Percentiles rank a stretch among this genome's conserved stretches.
phyloP scores from a whole-genome alignment of 2,888 invertebrate species.

The Apotomis capreana region DNA sequence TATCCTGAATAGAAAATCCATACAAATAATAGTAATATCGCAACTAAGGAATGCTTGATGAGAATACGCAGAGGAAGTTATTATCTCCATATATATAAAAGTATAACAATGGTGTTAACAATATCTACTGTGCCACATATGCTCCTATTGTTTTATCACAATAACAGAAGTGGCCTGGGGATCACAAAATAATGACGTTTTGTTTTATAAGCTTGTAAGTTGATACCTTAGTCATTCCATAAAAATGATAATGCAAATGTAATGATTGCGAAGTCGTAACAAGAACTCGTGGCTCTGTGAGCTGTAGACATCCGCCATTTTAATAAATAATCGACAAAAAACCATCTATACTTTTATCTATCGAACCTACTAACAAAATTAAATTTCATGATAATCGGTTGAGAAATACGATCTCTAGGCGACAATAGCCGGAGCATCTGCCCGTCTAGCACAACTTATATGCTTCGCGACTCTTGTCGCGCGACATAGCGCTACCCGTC shows the following conservation, averaged over 20 bases:
- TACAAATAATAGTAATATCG: too few species aligned
- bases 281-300: not conserved
- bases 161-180: constrained; percentile 34
- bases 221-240: constrained; percentile 24
- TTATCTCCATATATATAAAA: constrained; percentile 13
- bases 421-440: too few species aligned
- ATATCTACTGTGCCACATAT: constrained; percentile 21
- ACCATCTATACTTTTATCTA: too few species aligned
- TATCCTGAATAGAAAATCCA: too few species aligned
- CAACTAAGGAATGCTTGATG: constrained; percentile 1
- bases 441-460: too few species aligned
- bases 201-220: constrained; percentile 26
- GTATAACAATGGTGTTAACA: constrained; percentile 17
- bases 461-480: too few species aligned
- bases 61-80: constrained; percentile 24
- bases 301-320: too few species aligned
- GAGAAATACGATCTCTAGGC: too few species aligned
- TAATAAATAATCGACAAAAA: too few species aligned
- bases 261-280: not conserved
- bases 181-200: constrained; percentile 30
- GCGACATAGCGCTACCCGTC: too few species aligned
- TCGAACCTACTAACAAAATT: too few species aligned
- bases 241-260: constrained; percentile 9
- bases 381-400: too few species aligned
- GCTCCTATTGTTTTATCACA: constrained; percentile 39